Base-by-base conservation (phyloP, 2,113 vertebrate species). In the Danionella cerebrum region DNA sequence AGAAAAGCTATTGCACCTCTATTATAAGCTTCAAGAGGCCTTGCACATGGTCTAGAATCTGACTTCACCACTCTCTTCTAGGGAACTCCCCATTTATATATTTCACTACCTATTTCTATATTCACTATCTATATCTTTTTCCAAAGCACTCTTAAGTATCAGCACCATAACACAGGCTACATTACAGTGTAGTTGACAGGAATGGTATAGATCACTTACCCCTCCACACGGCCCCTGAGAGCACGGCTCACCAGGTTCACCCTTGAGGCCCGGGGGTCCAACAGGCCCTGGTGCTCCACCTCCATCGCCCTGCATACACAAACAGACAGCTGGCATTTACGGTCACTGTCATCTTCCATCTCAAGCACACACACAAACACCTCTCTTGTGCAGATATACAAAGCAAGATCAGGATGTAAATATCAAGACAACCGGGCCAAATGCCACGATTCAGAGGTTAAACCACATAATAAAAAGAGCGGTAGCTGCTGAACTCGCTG, bases 241-340 rank as follows among this genome's bases (percentile, higher is more conserved):
- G 72, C 89, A 91, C 65, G 89, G 87, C 76, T 89, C 87, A 24
- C 93, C 94, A 55, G 88, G 83, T 38, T 97, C 94, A 2, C 96
- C 96, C 86, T 96, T 97, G n/a, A 87, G 89, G 80, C 95, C 96
- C 14, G 88, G 90, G 52, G 84, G 79, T 36, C 95, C 95, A 31
- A 84, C 91, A 0, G 85, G 90, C 6, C 94, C 94, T 4, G 76
- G 76, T 72, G 85, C 79, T 21, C 89, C 91, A 60, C 90, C 91
- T 54, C 89, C 62, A 36, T 96, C 92, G 6, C 96, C 96, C 95
- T 98, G 70, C 11, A 54, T 24, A 51, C 54, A 55, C 12, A 67
- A 12, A 70, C 1, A 16, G 5, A 58, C 25, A 58, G 18, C 31
- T 6, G 33, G 51, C 22, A 33, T 65, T 60, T 18, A 78, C 14